phyloP scores from a whole-genome alignment of 2,888 invertebrate species.

The Philonicus albiceps region DNA sequence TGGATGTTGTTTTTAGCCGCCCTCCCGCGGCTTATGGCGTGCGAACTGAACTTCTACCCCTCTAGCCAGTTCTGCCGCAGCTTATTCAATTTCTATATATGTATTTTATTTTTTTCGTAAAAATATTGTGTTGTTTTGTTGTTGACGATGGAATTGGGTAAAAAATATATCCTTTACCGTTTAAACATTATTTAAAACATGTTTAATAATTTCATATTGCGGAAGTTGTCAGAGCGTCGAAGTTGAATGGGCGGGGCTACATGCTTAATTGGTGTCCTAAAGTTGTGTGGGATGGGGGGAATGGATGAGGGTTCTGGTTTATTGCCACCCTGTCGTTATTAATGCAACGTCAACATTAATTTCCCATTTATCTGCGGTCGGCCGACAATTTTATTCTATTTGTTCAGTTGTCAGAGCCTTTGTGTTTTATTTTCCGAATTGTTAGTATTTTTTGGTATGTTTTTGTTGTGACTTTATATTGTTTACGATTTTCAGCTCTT shows the following conservation, averaged over 20 bases:
- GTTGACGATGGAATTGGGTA: neutral
- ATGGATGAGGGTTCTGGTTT: neutral
- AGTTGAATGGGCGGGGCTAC: neutral
- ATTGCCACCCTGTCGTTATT: neutral
- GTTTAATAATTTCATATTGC: neutral
- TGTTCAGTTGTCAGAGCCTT: neutral
- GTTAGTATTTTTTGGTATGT: neutral
- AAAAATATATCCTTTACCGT: neutral
- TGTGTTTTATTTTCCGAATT: neutral
- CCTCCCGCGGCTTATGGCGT: neutral
- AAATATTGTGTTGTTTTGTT: neutral
- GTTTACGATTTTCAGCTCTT: neutral
- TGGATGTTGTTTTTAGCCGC: neutral
- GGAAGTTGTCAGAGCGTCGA: neutral
- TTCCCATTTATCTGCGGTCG: constrained; percentile 19
- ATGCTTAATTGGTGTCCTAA: neutral
- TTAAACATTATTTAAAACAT: neutral
- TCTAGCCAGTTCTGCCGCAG: neutral
- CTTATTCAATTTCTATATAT: neutral
- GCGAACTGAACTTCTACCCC: neutral
- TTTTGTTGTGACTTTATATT: neutral
- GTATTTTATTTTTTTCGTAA: neutral
- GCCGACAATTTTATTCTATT: neutral
- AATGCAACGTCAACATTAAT: constrained; percentile 15
- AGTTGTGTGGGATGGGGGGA: neutral